Evolutionary conservation across 2,113 vertebrate genomes (phyloP).

Genomic region (Silurus asotus): DNA sequence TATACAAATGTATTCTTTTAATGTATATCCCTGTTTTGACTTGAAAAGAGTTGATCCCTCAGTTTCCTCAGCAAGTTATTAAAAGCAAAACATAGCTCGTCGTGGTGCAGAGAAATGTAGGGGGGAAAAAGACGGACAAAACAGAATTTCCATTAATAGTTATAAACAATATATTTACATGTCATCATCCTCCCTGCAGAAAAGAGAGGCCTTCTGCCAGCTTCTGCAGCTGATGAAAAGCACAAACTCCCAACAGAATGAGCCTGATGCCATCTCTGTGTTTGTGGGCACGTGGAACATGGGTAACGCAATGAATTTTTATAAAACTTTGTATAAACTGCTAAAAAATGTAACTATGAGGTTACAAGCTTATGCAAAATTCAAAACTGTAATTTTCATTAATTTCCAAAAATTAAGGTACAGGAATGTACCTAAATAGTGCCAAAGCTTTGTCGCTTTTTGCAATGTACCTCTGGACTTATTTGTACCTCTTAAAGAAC

Average conservation of each 20-base stretch:
- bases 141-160: neutral
- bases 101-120: neutral
- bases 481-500: too few relatives aligned
- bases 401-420: too few relatives aligned
- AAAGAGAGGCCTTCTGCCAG: constrained; percentile 82
- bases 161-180: neutral
- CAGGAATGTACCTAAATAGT: too few relatives aligned
- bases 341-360: neutral
- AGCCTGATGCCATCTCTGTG: constrained; percentile 82
- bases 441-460: too few relatives aligned
- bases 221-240: constrained; percentile 84
- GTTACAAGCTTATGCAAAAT: neutral
- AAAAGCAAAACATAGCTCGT: neutral
- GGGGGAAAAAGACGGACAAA: neutral
- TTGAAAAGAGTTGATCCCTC: neutral
- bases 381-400: neutral
- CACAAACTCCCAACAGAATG: constrained; percentile 72
- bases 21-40: neutral
- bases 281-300: constrained; percentile 88
- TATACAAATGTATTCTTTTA: too few relatives aligned
- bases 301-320: constrained; percentile 70
- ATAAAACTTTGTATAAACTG: neutral
- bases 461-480: too few relatives aligned
- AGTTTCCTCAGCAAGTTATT: neutral
- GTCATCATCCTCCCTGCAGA: constrained; percentile 62